Evolutionary conservation across 2,797 vertebrate species (phyloP), one percentile per base, ranked within the genome.

Genomic region (Enteromius anoplus): DNA sequence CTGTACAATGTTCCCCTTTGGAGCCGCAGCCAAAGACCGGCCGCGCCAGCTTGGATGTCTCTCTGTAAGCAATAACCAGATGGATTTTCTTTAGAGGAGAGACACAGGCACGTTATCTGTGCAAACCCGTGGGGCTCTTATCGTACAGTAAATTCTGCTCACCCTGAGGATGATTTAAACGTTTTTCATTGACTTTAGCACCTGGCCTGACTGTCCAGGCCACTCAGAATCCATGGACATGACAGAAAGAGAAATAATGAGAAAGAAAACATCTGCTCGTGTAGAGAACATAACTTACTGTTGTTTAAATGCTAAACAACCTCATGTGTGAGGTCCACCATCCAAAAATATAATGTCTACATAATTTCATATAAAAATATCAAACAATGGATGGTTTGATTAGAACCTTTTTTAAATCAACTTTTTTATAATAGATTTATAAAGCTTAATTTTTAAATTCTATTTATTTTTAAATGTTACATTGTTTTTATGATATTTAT

Each of bases 21-120:
- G 64, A 69, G 34, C 40, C 19, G 3, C 32, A 77, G 73, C 81
- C 80, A 82, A 66, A 51, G n/a, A 53, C 29, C 0, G 19, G n/a
- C 47, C 6, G 5, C 77, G 81, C 73, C 81, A 83, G 81, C 73
- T 83, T 83, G 81, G 73, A 83, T 76, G 51, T 2, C 53, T 60
- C 73, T 83, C 73, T 70, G 65, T 49, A 76, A 75, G 81, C 73
- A 83, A 77, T 62, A 69, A 83, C 62, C 81, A 83, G 81, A 77
- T 83, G 81, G 81, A 82, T 75, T 82, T n/a, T 66, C 80, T 82
- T 82, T 66, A 66, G 71, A 72, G 58, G 65, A 82, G 72, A 77
- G 64, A 47, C 72, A 58, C 47, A 10, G 49, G 47, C 64, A 58
- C 55, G 64, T 37, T 77, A 70, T 76, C 73, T 37, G 5, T 45